These are phyloP conservation scores for Trematomus bernacchii DNA, from an alignment of 2,797 vertebrate species.

Conservation along the genomic window DNA sequence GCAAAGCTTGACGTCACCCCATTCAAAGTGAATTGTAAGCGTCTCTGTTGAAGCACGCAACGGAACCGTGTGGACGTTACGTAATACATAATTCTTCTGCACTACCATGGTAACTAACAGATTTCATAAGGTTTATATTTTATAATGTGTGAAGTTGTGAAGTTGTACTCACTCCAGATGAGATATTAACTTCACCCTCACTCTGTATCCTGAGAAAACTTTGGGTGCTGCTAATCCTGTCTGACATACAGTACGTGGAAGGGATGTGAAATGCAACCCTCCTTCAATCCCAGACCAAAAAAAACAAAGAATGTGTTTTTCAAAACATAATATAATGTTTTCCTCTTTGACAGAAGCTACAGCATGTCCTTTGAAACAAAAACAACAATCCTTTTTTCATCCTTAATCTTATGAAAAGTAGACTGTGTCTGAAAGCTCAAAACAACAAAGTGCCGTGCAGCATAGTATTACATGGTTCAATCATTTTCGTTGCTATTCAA, in stretches of 20 bases:
- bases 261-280: slow-evolving; percentile 19
- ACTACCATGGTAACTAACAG: not conserved
- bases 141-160: not conserved
- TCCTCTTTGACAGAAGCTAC: slow-evolving; percentile 11
- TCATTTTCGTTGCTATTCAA: slow-evolving; percentile 36
- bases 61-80: too few relatives aligned
- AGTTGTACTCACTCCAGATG: slow-evolving; percentile 12
- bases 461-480: not conserved
- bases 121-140: slow-evolving; percentile 16
- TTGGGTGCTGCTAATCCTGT: slow-evolving; percentile 22
- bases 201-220: slow-evolving; percentile 19
- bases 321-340: not conserved
- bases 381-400: slow-evolving; percentile 32
- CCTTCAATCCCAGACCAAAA: too few relatives aligned
- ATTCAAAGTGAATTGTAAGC: too few relatives aligned
- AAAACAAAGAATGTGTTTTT: slow-evolving; percentile 7
- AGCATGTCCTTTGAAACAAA: slow-evolving; percentile 13
- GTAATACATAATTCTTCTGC: not conserved
- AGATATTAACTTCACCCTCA: slow-evolving; percentile 24
- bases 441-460: slow-evolving; percentile 33
- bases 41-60: too few relatives aligned
- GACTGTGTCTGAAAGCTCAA: slow-evolving; percentile 24
- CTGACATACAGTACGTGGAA: not conserved
- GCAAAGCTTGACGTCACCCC: too few relatives aligned
- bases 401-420: slow-evolving; percentile 27